Evolutionary conservation across 2,888 invertebrate species (phyloP).

Genomic region (Nephrotoma flavescens): DNA sequence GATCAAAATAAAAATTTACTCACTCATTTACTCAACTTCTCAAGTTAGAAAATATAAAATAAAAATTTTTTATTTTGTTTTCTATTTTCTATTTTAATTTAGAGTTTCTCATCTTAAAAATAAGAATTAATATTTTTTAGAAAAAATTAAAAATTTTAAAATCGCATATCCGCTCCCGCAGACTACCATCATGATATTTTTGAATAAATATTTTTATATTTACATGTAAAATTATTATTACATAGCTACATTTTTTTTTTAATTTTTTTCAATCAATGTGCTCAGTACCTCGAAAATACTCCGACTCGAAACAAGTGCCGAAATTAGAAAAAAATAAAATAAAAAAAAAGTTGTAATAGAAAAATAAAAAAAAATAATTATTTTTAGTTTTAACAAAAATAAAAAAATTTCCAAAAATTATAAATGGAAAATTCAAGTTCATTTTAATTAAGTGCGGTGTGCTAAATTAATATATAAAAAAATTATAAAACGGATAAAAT

Average conservation of each 20-base stretch:
- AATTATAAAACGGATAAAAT: background rate
- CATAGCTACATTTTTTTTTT: background rate
- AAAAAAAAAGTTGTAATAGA: conserved; percentile 3
- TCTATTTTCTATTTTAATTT: background rate
- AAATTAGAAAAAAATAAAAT: conserved; percentile 6
- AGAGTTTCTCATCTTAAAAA: background rate
- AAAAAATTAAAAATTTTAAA: background rate
- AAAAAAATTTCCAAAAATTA: background rate
- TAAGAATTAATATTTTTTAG: background rate
- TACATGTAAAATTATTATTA: background rate
- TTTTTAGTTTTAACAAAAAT: background rate
- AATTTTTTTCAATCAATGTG: background rate
- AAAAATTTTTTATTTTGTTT: background rate
- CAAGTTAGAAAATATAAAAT: background rate
- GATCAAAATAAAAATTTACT: background rate
- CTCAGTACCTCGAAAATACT: conserved; percentile 13
- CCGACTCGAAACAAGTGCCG: conserved; percentile 12
- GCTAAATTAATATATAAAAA: background rate
- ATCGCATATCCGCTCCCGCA: background rate
- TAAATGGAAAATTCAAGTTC: background rate
- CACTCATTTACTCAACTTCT: background rate
- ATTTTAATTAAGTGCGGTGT: background rate
- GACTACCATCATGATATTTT: background rate
- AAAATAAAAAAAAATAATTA: background rate
- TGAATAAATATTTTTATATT: background rate